Evolutionary conservation across 2,113 vertebrate genomes (phyloP).

Genomic region (Sebastes schlegelii): DNA sequence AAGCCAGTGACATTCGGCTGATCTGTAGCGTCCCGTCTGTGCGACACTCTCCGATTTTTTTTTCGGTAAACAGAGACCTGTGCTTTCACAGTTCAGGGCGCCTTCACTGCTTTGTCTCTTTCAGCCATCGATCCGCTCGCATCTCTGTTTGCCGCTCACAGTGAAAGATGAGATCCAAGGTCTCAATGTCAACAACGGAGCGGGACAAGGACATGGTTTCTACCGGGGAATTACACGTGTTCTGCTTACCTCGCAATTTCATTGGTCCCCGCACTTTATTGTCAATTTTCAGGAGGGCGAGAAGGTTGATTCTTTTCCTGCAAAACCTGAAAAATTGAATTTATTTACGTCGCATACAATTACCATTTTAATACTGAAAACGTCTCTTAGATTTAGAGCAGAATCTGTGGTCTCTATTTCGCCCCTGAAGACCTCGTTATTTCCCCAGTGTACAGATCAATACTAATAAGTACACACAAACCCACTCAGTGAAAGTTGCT

Average conservation of each 20-base stretch:
- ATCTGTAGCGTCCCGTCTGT: constrained; percentile 15
- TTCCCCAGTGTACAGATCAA: constrained; percentile 49
- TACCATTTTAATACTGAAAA: constrained; percentile 15
- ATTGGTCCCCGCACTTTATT: background rate
- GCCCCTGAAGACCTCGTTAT: constrained; percentile 40
- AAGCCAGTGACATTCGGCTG: background rate
- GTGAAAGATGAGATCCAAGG: constrained; percentile 59
- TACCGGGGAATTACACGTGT: background rate
- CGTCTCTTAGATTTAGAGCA: constrained; percentile 10
- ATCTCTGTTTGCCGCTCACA: constrained; percentile 43
- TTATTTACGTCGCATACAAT: background rate
- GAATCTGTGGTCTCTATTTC: constrained; percentile 38
- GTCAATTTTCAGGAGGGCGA: too few relatives aligned
- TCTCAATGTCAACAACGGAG: constrained; percentile 22
- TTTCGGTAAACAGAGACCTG: constrained; percentile 10
- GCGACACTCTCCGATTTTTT: background rate
- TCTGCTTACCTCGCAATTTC: background rate
- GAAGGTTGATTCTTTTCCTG: background rate
- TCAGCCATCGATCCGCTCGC: constrained; percentile 34
- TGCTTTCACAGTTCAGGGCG: constrained; percentile 24
- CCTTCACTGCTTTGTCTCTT: constrained; percentile 41
- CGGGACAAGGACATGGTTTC: constrained; percentile 16
- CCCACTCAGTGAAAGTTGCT: constrained; percentile 50
- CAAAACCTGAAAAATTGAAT: background rate
- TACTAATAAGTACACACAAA: constrained; percentile 62